Evolutionary conservation across 2,888 invertebrate species (phyloP), one percentile per base, ranked within the genome.

Genomic region (Hyalella azteca): DNA sequence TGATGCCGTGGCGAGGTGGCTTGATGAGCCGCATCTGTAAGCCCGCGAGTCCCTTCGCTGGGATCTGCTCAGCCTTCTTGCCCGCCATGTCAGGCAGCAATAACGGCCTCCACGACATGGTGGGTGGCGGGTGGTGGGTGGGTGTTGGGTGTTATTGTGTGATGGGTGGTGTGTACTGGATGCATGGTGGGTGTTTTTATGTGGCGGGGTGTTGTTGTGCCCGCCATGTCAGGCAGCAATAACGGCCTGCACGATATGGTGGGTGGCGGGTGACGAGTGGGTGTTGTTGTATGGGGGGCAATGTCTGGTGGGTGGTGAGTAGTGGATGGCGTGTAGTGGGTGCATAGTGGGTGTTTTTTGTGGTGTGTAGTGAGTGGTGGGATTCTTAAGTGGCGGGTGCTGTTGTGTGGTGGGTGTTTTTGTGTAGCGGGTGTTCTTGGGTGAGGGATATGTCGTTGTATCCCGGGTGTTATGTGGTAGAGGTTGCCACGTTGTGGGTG

Each of bases 41-140:
- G 39, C 66, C 66, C 9, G 66, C 32, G 39, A 66, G 66, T 15
- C 66, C 66, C 39, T 36, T 66, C 36, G 66, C 36, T 2, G 66
- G 66, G 19, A 32, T 66, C 66, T 66, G 66, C n/a, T 66, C 66
- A 36, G 66, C 66, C 66, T 66, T 66, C 66, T 19, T 66, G 36
- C 66, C 66, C 2, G 66, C 39, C 36, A 39, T 66, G 39, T 66
- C 66, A 2, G 66, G 66, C 13, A 15, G 66, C 15, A 66, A 66
- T 19, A 39, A 15, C 39, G 66, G 66, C 39, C 66, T 66, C 3
- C 32, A 66, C 13, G 66, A 66, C 36, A 36, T 66, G 66, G 66
- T 66, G 19, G 19, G 66, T 66, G 29, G 39, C 22, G 11, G 22
- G 45, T 45, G 45, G 7, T 54, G n/a, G n/a, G 45, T 15, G 45